Base-by-base conservation (phyloP, 2,113 vertebrate species). In the Entomyzon cyanotis region DNA sequence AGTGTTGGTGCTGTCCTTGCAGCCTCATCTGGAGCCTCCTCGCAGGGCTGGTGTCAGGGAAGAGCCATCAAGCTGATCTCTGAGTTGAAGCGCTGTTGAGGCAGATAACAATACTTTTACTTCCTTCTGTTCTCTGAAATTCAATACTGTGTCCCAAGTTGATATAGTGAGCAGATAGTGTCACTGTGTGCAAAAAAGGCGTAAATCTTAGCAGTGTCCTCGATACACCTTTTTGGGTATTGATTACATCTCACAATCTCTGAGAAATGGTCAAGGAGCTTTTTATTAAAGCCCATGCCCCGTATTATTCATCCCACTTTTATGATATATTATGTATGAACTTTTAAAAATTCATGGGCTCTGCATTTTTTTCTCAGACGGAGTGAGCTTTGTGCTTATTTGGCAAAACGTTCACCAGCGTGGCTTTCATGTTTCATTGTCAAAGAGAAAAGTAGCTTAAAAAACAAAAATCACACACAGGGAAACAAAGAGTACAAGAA, bases 271-370 rank as follows among this genome's bases (percentile, higher is more conserved):
- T 98, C 98, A 97, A 97, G 96, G 96, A 98, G 96, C 96, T 98
- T 98, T 98, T 98, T 98, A 98, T 98, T 98, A 97, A 98, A 98
- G 97, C 98, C 96, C 62, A 49, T 89, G 92, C 96, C 97, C 95
- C 94, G 39, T 98, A 99, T 98, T 98, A 98, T 97, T 98, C 98
- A 97, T 97, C 97, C 92, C 85, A 96, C 95, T 96, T 97, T 98
- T 97, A 97, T 99, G 98, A 99, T 99, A 98, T 98, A 98, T 99
- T 99, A 99, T 99, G 98, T 98, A 99, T 99, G 97, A 98, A 98
- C 96, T 97, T 94, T 98, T 97, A 98, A 99, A 98, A 98, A 98
- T 98, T 98, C 98, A 98, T 98, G 95, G 96, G 90, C 91, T 95
- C 91, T 97, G 93, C 95, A 56, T 59, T 96, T 92, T 95, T 96